These are phyloP conservation scores for Oscheius sp. DNA, from an alignment of 2,888 invertebrate genomes.

Conservation along the genomic window DNA sequence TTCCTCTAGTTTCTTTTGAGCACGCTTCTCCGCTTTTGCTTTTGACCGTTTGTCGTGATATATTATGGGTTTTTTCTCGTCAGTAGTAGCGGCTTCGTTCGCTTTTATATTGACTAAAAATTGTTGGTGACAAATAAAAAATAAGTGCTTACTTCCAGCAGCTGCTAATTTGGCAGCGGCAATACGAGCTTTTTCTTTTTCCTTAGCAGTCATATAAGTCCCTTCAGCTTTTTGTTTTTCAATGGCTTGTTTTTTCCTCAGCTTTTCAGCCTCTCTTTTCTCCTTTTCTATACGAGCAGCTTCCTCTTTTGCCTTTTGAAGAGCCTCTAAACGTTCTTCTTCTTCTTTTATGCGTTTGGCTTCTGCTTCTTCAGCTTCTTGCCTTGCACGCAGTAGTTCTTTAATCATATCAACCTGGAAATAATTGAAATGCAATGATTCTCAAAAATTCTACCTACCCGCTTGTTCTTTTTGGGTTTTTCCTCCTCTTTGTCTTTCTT, in stretches of 20 bases:
- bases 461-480: conserved; percentile 48
- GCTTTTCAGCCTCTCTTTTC: conserved; percentile 87
- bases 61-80: conserved; percentile 57
- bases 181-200: conserved; percentile 87
- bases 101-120: neutral
- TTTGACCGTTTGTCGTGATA: conserved; percentile 46
- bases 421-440: neutral
- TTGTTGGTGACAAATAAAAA: no score
- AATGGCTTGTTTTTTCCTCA: conserved; percentile 90
- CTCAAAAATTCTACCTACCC: conserved; percentile 21
- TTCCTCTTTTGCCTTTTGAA: conserved; percentile 57
- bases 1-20: conserved; percentile 28
- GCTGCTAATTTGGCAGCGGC: conserved; percentile 78
- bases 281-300: conserved; percentile 78
- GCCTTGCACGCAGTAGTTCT: conserved; percentile 74
- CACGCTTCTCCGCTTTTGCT: conserved; percentile 34
- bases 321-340: conserved; percentile 76
- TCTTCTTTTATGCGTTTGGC: conserved; percentile 80
- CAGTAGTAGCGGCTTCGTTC: conserved; percentile 29
- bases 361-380: conserved; percentile 79
- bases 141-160: conserved; percentile 45
- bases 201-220: conserved; percentile 90
- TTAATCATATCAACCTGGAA: conserved; percentile 67
- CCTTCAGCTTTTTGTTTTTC: conserved; percentile 96
- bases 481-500: conserved; percentile 44